A percentile compares a stretch with the other conserved stretches of the same genome.
phyloP scores from a whole-genome alignment of 2,797 vertebrate species.

The Rhynchotus rufescens region DNA sequence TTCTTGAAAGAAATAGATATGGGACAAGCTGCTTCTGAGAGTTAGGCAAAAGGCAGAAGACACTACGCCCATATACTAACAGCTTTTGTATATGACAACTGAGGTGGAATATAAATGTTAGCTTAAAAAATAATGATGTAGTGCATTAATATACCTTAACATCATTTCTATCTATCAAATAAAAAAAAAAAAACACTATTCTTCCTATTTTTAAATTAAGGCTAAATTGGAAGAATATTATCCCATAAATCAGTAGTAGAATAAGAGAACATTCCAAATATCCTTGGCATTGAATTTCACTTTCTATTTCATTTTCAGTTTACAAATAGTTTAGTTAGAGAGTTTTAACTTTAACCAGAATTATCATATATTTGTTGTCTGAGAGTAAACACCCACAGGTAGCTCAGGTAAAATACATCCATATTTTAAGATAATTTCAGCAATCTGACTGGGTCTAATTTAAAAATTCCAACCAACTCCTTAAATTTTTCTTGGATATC shows the following conservation, averaged over 20 bases:
- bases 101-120: background rate
- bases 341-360: background rate
- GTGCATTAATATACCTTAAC: background rate
- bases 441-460: conserved; percentile 22
- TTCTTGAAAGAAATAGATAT: background rate
- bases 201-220: background rate
- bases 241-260: background rate
- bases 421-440: background rate
- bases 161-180: background rate
- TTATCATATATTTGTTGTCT: background rate
- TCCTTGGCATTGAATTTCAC: background rate
- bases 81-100: background rate
- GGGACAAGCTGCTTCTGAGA: background rate
- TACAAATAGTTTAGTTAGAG: background rate
- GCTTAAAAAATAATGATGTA: background rate
- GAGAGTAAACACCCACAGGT: background rate
- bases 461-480: conserved; percentile 26
- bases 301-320: background rate
- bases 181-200: background rate
- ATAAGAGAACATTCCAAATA: background rate
- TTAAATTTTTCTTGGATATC: conserved; percentile 49
- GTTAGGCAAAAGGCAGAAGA: background rate
- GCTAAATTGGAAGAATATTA: background rate
- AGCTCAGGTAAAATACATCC: background rate
- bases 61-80: background rate